phyloP scores from a whole-genome alignment of 2,888 invertebrate genomes.

The Eupelmus urozonus region DNA sequence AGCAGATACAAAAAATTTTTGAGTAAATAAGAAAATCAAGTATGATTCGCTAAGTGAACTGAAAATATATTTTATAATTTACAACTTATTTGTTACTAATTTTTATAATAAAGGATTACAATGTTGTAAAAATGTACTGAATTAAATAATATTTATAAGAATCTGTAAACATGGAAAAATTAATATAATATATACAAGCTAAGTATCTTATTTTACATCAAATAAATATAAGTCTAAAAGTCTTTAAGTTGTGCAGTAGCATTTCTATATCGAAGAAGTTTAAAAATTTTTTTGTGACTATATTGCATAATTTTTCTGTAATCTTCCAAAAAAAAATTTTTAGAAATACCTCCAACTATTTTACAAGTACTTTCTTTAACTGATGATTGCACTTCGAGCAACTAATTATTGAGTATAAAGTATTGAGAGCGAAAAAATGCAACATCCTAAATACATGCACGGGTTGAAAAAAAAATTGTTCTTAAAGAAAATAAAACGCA shows the following conservation, averaged over 20 bases:
- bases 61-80: constrained; percentile 9
- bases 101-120: constrained; percentile 19
- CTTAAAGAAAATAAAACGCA: background rate
- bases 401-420: constrained; percentile 36
- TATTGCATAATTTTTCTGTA: constrained; percentile 13
- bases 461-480: constrained; percentile 30
- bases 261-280: background rate
- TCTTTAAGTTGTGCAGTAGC: constrained; percentile 37
- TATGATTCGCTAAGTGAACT: constrained; percentile 4
- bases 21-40: constrained; percentile 10
- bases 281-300: background rate
- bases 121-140: constrained; percentile 41
- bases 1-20: constrained; percentile 6
- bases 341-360: constrained; percentile 55
- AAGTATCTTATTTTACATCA: constrained; percentile 35
- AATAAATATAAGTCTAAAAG: constrained; percentile 55
- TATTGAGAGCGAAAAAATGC: constrained; percentile 38
- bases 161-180: constrained; percentile 16
- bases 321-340: constrained; percentile 36
- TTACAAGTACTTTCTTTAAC: constrained; percentile 57
- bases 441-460: constrained; percentile 51
- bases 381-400: constrained; percentile 48
- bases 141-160: constrained; percentile 37
- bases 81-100: constrained; percentile 15
- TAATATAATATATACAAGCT: constrained; percentile 47